A percentile compares a stretch with the other conserved stretches of the same genome.
phyloP scores from a whole-genome alignment of 2,113 vertebrate species.

The Malurus elegans region DNA sequence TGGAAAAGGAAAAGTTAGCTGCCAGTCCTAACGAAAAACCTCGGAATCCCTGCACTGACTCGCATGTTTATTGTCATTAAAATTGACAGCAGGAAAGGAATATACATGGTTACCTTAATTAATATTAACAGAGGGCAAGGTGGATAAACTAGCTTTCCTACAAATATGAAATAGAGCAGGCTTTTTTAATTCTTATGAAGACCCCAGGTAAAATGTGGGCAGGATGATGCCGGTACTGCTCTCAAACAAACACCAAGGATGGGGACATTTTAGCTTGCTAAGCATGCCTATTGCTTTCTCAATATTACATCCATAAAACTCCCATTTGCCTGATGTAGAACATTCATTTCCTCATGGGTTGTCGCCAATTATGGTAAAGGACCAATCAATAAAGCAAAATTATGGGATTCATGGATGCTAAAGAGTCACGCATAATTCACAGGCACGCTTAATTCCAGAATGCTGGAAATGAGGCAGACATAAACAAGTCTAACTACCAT shows the following conservation, averaged over 20 bases:
- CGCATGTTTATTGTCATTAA: not conserved
- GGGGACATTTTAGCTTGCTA: not conserved
- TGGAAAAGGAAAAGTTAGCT: not conserved
- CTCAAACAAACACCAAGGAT: not conserved
- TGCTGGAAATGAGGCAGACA: not conserved
- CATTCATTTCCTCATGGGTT: not conserved
- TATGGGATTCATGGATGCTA: not conserved
- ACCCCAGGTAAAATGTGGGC: not conserved
- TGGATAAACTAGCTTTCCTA: not conserved
- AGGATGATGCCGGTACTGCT: not conserved
- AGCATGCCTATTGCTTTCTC: not conserved
- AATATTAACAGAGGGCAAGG: not conserved
- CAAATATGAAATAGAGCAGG: not conserved
- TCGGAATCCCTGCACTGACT: not conserved
- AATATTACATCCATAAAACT: constrained; percentile 19
- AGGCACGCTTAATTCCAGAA: not conserved
- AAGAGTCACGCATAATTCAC: not conserved
- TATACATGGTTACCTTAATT: not conserved
- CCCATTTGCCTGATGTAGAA: constrained; percentile 12
- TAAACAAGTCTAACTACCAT: not conserved
- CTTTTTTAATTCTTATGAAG: not conserved
- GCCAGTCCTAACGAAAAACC: not conserved
- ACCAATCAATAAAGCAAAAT: constrained; percentile 8
- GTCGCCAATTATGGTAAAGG: not conserved
- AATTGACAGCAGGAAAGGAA: not conserved